These are phyloP conservation scores for Gibbula magus DNA, from an alignment of 2,888 invertebrate genomes.

Conservation along the genomic window DNA sequence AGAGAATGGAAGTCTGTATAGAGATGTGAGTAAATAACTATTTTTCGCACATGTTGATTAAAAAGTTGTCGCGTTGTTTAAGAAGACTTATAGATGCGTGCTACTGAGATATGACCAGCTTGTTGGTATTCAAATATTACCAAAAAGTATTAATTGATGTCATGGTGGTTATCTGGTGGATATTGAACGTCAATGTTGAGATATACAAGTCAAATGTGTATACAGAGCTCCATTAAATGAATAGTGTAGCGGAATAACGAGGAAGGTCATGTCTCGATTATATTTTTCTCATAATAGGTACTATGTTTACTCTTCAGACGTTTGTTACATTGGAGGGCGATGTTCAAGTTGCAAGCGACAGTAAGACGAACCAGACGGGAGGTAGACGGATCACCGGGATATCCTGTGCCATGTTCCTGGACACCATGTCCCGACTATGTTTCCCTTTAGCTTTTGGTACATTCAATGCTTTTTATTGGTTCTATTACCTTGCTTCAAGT, in stretches of 20 bases:
- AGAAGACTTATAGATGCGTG: too few species aligned
- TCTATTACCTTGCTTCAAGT: constrained; percentile 3
- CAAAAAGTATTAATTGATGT: too few species aligned
- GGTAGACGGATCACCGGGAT: neutral
- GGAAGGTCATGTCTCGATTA: neutral
- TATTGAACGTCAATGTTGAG: too few species aligned
- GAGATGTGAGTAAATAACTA: neutral
- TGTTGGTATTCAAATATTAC: too few species aligned
- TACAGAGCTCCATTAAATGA: too few species aligned
- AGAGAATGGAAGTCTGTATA: neutral
- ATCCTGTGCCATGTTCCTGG: constrained; percentile 16
- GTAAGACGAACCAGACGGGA: neutral
- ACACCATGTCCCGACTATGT: constrained; percentile 18
- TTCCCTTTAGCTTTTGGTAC: constrained; percentile 25
- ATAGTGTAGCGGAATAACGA: too few species aligned
- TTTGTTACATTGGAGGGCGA: constrained; percentile 16
- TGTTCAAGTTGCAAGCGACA: neutral
- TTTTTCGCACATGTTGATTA: too few species aligned
- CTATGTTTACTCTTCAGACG: constrained; percentile 8
- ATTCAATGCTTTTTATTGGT: constrained; percentile 30
- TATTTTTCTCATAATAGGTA: neutral
- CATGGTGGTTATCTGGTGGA: too few species aligned
- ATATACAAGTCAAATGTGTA: too few species aligned
- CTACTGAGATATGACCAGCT: too few species aligned
- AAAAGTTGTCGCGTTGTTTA: too few species aligned